Percentiles rank a stretch among this genome's conserved stretches.
These are phyloP conservation scores for Hypolimnas misippus DNA, from an alignment of 2,888 invertebrate species.

Conservation along the genomic window DNA sequence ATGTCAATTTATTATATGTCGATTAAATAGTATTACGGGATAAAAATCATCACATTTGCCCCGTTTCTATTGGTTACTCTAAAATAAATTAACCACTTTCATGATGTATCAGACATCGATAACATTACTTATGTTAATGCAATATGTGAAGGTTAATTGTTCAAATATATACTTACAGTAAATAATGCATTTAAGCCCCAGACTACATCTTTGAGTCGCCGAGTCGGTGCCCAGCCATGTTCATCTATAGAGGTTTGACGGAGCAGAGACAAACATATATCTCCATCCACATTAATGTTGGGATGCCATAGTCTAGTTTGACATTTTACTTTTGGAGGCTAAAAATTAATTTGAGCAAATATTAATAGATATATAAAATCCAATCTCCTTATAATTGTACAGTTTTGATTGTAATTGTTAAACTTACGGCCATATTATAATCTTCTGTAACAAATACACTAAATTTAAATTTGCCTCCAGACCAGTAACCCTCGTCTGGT, in stretches of 20 bases:
- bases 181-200: constrained; percentile 97
- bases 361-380: no score
- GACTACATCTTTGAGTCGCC: constrained; percentile 95
- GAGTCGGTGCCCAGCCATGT: constrained; percentile 96
- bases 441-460: constrained; percentile 94
- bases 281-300: constrained; percentile 96
- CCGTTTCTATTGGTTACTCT: no score
- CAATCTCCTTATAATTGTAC: neutral
- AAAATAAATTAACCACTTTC: no score
- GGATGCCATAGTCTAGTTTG: constrained; percentile 97
- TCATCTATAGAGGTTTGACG: constrained; percentile 96
- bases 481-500: constrained; percentile 96
- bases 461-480: constrained; percentile 94
- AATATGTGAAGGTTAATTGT: no score
- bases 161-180: constrained; percentile 87
- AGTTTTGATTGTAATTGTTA: neutral
- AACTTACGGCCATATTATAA: constrained; percentile 96
- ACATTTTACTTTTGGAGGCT: constrained; percentile 97
- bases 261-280: constrained; percentile 95
- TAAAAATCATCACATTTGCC: no score
- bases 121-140: no score
- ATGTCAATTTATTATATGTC: no score
- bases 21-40: no score
- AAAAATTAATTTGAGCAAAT: constrained; percentile 54
- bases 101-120: no score